These are phyloP conservation scores for Dimorphilus gyrociliatus DNA, from an alignment of 2,888 invertebrate genomes.

Conservation along the genomic window DNA sequence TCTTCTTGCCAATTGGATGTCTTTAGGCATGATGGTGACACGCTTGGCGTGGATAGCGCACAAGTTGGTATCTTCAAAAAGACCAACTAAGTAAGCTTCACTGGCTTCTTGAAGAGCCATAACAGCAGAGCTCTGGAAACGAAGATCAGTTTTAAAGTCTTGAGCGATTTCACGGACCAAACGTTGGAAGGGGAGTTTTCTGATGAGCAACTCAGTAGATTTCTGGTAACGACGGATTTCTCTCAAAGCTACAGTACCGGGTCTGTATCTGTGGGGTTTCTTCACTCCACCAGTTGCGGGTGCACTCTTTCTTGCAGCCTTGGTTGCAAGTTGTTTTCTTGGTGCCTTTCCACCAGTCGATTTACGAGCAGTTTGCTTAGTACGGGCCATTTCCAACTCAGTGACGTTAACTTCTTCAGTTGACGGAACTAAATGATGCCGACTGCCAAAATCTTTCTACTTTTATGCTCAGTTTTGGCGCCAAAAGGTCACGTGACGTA, in stretches of 20 bases:
- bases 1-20: conserved; percentile 83
- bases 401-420: too few species aligned
- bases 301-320: conserved; percentile 33
- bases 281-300: conserved; percentile 34
- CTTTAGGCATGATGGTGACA: too few species aligned
- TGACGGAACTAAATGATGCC: too few species aligned
- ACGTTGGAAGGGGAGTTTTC: conserved; percentile 31
- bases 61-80: too few species aligned
- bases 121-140: conserved; percentile 34
- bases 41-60: conserved; percentile 93
- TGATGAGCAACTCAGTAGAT: conserved; percentile 29
- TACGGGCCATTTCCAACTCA: conserved; percentile 34
- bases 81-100: conserved; percentile 78
- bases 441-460: too few species aligned
- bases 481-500: too few species aligned
- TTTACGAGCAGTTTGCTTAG: conserved; percentile 34
- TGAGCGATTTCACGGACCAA: conserved; percentile 34
- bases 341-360: conserved; percentile 35
- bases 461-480: too few species aligned
- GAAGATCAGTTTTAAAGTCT: conserved; percentile 33
- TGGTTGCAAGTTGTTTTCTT: conserved; percentile 33
- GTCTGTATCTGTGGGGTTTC: conserved; percentile 34
- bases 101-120: conserved; percentile 39
- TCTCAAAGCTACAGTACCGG: conserved; percentile 33
- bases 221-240: conserved; percentile 35